Base-by-base conservation (phyloP, 2,888 invertebrate species). In the Nemotelus nigrinus region DNA sequence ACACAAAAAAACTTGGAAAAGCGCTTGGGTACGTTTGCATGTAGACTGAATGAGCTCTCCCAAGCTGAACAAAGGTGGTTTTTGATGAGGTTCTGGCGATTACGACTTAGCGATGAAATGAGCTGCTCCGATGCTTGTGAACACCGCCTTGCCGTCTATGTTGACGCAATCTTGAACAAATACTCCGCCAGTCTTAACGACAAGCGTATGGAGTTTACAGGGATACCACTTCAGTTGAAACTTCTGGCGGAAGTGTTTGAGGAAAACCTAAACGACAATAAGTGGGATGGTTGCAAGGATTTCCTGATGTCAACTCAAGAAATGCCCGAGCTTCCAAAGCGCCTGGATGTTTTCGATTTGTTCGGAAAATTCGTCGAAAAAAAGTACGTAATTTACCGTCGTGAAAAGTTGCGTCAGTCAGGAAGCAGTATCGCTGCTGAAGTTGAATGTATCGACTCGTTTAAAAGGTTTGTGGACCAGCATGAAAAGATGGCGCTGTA, bases 171-270 rank as follows among this genome's bases (percentile, higher is more conserved):
- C 6, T 47, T 74, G 1, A 25, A 74, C 39, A 74, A 63, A 43
- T 63, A 74, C 8, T 58, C 48, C 41, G 60, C 48, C 7, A 60
- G 48, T 3, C 60, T 74, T 44, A 6, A 48, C 3, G 63, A 63
- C 8, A 47, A 48, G 43, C 41, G 45, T n/a, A 48, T 45, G 57
- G 47, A 76, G 10, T 58, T 76, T 47, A 58, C 67, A 4, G 67
- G 67, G 2, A 65, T 67, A 7, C 76, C 76, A 25, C 58, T 76
- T 57, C 76, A 76, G 45, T 41, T 57, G 8, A 41, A 58, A 25
- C 7, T 76, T 55, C 45, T 76, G 5, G 76, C 76, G 3, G 67
- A 76, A 47, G 48, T 67, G 57, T 76, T 76, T 39, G 57, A 76
- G 44, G 57, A 57, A 58, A 1, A 25, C 39, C 25, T 39, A 25